phyloP scores from a whole-genome alignment of 2,113 vertebrate species.

The Hemichromis elongatus region DNA sequence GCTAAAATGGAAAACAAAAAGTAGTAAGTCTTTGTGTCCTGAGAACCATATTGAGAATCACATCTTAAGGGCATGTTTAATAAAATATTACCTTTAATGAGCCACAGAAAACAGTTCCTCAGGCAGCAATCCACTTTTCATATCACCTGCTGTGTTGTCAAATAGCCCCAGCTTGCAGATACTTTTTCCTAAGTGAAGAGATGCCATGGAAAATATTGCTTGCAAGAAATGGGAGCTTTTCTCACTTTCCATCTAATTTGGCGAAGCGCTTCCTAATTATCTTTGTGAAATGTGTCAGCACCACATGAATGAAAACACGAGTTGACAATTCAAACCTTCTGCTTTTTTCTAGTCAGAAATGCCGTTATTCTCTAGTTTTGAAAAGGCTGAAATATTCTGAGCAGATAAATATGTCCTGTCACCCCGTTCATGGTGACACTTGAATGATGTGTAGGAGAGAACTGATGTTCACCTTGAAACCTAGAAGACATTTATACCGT shows the following conservation, averaged over 20 bases:
- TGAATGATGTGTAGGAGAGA: neutral
- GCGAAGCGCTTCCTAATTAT: constrained; percentile 7
- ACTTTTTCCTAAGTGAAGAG: neutral
- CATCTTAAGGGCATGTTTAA: constrained; percentile 17
- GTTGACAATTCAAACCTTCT: neutral
- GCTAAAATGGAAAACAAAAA: neutral
- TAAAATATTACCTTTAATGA: constrained; percentile 19
- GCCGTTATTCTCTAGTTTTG: neutral
- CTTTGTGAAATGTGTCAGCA: neutral
- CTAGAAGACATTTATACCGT: neutral
- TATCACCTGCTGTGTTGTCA: constrained; percentile 52
- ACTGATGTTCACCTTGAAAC: constrained; percentile 5
- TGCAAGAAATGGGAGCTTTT: neutral
- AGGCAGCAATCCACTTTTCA: constrained; percentile 11
- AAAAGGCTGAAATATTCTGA: neutral
- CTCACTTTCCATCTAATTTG: neutral
- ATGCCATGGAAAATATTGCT: neutral
- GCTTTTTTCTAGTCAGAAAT: neutral
- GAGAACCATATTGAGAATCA: neutral
- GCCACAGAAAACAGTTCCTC: constrained; percentile 11
- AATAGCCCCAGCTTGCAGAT: constrained; percentile 29
- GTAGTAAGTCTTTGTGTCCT: neutral
- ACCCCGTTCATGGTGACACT: neutral
- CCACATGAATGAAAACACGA: neutral
- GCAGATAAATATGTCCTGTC: neutral